Conservation (phyloP, 2,888 invertebrate species). For the Yponomeuta plumbellus region DNA sequence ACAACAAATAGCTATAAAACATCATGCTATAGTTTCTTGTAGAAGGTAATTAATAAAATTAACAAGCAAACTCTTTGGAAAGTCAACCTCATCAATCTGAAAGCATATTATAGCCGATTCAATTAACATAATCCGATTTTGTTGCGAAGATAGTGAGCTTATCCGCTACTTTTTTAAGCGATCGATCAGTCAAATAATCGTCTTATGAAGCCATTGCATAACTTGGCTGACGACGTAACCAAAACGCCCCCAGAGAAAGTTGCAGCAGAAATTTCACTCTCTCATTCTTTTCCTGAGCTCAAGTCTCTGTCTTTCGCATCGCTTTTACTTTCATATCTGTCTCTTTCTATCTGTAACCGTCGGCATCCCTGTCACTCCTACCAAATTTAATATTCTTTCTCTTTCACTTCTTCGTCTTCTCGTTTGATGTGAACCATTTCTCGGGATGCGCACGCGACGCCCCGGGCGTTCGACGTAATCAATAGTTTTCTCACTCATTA, state of each 20-base stretch:
- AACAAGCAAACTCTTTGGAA: background rate
- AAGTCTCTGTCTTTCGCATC: slow-evolving; percentile 37
- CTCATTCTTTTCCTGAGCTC: slow-evolving; percentile 53
- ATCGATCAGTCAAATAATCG: slow-evolving; percentile 38
- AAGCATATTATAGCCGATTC: slow-evolving; percentile 2
- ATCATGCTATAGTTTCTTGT: too few relatives aligned
- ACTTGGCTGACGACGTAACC: slow-evolving; percentile 57
- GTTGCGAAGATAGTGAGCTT: slow-evolving; percentile 32
- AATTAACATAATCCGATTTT: slow-evolving; percentile 9
- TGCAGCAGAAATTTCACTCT: slow-evolving; percentile 67
- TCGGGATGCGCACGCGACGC: slow-evolving; percentile 55
- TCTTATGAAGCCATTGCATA: slow-evolving; percentile 39
- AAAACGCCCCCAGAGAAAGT: slow-evolving; percentile 73
- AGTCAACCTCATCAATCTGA: background rate
- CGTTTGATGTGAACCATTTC: slow-evolving; percentile 51
- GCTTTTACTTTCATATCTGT: slow-evolving; percentile 8
- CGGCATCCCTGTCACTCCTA: slow-evolving; percentile 42
- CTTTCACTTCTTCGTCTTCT: slow-evolving; percentile 40
- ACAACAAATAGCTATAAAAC: background rate
- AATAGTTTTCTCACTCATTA: slow-evolving; percentile 55
- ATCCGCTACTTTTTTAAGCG: slow-evolving; percentile 52
- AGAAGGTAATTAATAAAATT: background rate
- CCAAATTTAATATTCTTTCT: background rate
- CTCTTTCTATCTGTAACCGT: slow-evolving; percentile 30
- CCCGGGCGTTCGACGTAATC: slow-evolving; percentile 56